Evolutionary conservation across 1,140 invertebrate genomes (phyloP).

Genomic region (Pachyrhynchus sulphureomaculatus): DNA sequence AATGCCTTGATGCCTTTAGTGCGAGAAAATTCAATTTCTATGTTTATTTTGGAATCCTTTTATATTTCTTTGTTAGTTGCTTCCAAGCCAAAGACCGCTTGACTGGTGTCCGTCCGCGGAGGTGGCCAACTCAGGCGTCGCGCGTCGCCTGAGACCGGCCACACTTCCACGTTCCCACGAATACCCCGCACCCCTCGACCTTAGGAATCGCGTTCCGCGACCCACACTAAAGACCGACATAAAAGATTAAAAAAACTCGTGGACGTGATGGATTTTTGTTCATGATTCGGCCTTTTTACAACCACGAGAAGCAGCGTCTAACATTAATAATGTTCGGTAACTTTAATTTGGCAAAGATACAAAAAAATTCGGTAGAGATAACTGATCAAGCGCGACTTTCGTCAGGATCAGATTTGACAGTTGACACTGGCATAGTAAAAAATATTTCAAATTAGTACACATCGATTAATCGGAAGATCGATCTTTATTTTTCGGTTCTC

Average conservation of each 20-base stretch:
- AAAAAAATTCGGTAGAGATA: no score
- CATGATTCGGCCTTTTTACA: slow-evolving; percentile 8
- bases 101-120: slow-evolving; percentile 13
- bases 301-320: slow-evolving; percentile 2
- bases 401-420: no score
- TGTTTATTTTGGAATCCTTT: no score
- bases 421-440: no score
- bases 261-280: slow-evolving; percentile 26
- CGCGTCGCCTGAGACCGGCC: slow-evolving; percentile 32
- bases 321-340: slow-evolving; percentile 17
- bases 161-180: slow-evolving; percentile 33
- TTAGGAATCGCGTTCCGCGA: slow-evolving; percentile 9
- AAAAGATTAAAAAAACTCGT: slow-evolving; percentile 11
- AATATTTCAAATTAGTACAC: no score
- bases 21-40: no score
- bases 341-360: no score
- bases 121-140: slow-evolving; percentile 29
- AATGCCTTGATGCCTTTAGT: no score
- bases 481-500: no score
- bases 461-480: no score
- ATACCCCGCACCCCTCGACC: slow-evolving; percentile 2
- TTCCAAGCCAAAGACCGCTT: slow-evolving; percentile 1
- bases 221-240: slow-evolving; percentile 26
- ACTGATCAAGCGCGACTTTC: no score
- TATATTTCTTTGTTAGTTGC: no score